A percentile compares a stretch with the other conserved stretches of the same genome.
Evolutionary conservation across 2,113 vertebrate species (phyloP).

Genomic region (Gnathonemus echidnorhynchus): DNA sequence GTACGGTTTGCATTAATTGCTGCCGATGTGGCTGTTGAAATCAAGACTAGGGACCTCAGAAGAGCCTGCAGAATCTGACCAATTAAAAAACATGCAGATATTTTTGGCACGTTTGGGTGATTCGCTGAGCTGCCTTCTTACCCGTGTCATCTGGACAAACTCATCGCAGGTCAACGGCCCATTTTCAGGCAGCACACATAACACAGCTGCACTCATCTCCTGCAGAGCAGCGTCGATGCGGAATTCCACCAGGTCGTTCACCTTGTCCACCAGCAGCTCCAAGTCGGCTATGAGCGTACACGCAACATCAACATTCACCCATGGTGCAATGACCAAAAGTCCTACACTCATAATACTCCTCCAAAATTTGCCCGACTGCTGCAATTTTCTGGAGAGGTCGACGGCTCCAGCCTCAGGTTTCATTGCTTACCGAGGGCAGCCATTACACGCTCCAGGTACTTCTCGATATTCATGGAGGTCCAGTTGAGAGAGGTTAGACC

Average conservation of each 20-base stretch:
- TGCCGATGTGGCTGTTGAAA: background rate
- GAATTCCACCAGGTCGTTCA: constrained; percentile 79
- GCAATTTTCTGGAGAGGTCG: background rate
- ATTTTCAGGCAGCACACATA: constrained; percentile 75
- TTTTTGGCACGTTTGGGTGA: background rate
- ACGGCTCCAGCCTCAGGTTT: background rate
- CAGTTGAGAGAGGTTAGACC: constrained; percentile 77
- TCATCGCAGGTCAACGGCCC: constrained; percentile 76
- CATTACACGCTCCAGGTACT: constrained; percentile 65
- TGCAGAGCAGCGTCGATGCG: constrained; percentile 75
- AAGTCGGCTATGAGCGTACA: constrained; percentile 52
- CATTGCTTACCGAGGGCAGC: constrained; percentile 66
- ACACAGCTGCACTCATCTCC: constrained; percentile 66
- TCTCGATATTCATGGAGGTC: constrained; percentile 81
- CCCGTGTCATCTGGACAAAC: constrained; percentile 72
- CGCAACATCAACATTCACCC: background rate
- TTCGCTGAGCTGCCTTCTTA: constrained; percentile 17
- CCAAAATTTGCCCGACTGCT: background rate
- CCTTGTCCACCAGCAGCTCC: constrained; percentile 73
- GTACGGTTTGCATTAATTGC: background rate
- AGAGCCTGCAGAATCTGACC: background rate
- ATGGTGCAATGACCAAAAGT: background rate
- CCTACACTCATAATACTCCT: background rate
- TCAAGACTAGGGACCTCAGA: background rate
- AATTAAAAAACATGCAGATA: background rate